Evolutionary conservation across 2,113 vertebrate species (phyloP).

Genomic region (Meles meles): DNA sequence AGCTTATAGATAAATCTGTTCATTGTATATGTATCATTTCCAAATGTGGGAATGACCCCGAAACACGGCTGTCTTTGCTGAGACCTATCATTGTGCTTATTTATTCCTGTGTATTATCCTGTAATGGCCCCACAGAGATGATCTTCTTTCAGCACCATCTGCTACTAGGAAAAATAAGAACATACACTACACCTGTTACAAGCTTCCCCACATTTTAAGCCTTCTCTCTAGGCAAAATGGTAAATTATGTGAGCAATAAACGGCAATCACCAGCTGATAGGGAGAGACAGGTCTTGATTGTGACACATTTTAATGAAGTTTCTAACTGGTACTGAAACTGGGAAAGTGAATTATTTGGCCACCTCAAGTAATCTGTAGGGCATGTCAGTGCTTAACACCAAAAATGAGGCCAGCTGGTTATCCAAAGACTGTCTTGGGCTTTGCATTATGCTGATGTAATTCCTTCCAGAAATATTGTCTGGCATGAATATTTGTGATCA

Average conservation of each 20-base stretch:
- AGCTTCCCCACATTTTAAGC: slow-evolving; percentile 20
- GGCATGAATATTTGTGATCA: neutral
- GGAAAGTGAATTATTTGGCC: neutral
- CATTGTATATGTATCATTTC: neutral
- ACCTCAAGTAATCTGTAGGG: neutral
- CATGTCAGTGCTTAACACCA: neutral
- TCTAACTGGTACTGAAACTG: neutral
- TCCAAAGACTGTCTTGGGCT: neutral
- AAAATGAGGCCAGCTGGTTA: neutral
- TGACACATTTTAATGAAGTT: neutral
- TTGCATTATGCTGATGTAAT: neutral
- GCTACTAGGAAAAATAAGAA: slow-evolving; percentile 66
- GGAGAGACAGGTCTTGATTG: neutral
- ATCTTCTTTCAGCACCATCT: slow-evolving; percentile 72
- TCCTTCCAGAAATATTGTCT: slow-evolving; percentile 39
- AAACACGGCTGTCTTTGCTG: slow-evolving; percentile 19
- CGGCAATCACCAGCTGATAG: neutral
- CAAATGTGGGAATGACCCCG: neutral
- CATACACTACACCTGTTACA: slow-evolving; percentile 60
- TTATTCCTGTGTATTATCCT: slow-evolving; percentile 56
- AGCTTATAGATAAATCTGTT: slow-evolving; percentile 20
- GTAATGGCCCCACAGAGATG: slow-evolving; percentile 63
- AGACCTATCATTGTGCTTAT: slow-evolving; percentile 58
- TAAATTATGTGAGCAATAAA: slow-evolving; percentile 21
- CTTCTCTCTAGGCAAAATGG: slow-evolving; percentile 42